Percentiles rank a stretch among this genome's conserved stretches.
Conservation (phyloP, 1,140 invertebrate genomes). For the Gryllus bimaculatus region DNA sequence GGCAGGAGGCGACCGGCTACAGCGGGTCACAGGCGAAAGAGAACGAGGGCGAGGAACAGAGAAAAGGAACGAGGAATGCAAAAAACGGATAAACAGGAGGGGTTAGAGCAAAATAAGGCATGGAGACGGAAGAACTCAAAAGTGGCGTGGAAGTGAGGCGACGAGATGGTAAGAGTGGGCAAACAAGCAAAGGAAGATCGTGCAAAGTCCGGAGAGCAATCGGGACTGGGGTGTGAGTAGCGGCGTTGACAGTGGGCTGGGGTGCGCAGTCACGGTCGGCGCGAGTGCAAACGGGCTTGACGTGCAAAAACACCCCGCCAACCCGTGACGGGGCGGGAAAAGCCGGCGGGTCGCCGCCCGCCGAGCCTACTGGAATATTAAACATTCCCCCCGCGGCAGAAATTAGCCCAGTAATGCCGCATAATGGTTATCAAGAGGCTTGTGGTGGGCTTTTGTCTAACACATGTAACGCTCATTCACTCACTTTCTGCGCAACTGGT, state of each 20-base stretch:
- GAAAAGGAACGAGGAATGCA: no score
- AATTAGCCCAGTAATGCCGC: conserved; percentile 17
- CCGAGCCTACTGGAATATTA: conserved; percentile 18
- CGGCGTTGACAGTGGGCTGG: neutral
- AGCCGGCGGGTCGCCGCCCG: conserved; percentile 1
- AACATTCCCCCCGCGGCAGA: conserved; percentile 16
- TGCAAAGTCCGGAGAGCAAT: no score
- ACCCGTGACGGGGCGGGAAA: conserved; percentile 13
- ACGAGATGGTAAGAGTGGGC: no score
- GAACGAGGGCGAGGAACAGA: no score
- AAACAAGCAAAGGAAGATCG: no score
- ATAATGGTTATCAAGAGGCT: conserved; percentile 16
- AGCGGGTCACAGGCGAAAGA: no score
- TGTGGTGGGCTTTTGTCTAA: neutral
- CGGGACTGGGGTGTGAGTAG: no score
- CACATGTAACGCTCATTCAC: neutral
- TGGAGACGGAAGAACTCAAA: neutral
- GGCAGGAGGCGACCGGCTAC: no score
- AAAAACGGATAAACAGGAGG: no score
- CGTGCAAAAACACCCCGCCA: conserved; percentile 11
- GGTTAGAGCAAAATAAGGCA: neutral
- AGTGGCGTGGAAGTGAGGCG: no score
- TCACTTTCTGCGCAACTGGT: neutral
- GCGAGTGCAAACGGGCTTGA: conserved; percentile 7
- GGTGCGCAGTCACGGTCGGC: neutral